Evolutionary conservation across 2,888 invertebrate species (phyloP), one percentile per base, ranked within the genome.

Genomic region (Perizoma flavofasciatum): DNA sequence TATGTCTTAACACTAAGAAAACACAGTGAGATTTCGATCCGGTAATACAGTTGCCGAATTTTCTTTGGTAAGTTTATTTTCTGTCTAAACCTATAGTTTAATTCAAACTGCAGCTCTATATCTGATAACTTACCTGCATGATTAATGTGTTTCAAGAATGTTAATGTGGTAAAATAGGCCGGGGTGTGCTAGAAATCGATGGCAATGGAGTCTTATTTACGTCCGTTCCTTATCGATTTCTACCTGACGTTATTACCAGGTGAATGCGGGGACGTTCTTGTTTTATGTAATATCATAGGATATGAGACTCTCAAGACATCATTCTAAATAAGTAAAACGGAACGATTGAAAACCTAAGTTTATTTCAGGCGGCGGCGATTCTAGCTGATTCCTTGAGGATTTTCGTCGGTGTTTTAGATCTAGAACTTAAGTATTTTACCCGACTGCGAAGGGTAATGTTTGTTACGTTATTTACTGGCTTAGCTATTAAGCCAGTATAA

Each of bases 211-310:
- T 46, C 32, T 70, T 77, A 75, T 81, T 77, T 78, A 75, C 68
- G 59, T 69, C 67, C 7, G 50, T 48, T 61, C 64, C 68, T 65
- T 74, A 79, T 75, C 55, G 75, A 75, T 75, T 67, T 69, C 53
- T 45, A 46, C 50, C 34, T 66, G 60, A 57, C 43, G 61, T 63
- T 60, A 61, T 39, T 55, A 47, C 54, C 59, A 58, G 59, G 58
- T 62, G 51, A 6, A 10, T 11, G 49, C 46, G 46, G 45, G 45
- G 54, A 44, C 51, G 39, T 5, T 50, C 59, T 58, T 69, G 73
- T 71, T 73, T 62, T 66, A 65, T 48, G 72, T 72, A 74, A 72
- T 70, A 32, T 55, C 69, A 71, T 62, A 71, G 65, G 44, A 50
- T 63, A 55, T 63, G 50, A 61, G 49, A 34, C 22, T 49, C 9